Conservation (phyloP, 2,888 invertebrate species). For the Furcula furcula region DNA sequence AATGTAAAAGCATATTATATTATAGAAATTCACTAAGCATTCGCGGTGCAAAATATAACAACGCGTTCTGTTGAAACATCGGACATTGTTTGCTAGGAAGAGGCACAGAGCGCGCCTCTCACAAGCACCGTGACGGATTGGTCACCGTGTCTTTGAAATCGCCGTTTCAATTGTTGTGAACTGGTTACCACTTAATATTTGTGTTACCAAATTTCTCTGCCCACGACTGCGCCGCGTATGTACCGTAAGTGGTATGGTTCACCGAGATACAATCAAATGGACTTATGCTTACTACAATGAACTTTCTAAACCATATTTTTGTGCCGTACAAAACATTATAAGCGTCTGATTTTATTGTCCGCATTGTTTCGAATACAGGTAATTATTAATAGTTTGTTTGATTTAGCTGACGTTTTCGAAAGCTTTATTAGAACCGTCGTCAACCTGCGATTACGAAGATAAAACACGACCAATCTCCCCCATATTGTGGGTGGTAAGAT, state of each 20-base stretch:
- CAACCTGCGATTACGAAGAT: slow-evolving; percentile 33
- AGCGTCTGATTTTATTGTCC: background rate
- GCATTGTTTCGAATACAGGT: background rate
- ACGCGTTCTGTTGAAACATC: slow-evolving; percentile 20
- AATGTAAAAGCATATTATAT: no score
- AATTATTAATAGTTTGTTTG: slow-evolving; percentile 4
- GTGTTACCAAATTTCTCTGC: slow-evolving; percentile 68
- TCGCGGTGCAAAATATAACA: slow-evolving; percentile 12
- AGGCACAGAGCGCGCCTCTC: slow-evolving; percentile 26
- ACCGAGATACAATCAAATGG: slow-evolving; percentile 64
- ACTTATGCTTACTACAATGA: slow-evolving; percentile 50
- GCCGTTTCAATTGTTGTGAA: slow-evolving; percentile 61
- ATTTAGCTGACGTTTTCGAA: slow-evolving; percentile 2
- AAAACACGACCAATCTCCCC: slow-evolving; percentile 50
- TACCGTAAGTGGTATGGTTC: slow-evolving; percentile 62
- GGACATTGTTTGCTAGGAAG: slow-evolving; percentile 25
- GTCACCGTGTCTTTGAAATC: slow-evolving; percentile 56
- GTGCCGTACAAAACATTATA: slow-evolving; percentile 14
- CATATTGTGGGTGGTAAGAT: slow-evolving; percentile 49
- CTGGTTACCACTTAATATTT: slow-evolving; percentile 61
- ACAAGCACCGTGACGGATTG: slow-evolving; percentile 53
- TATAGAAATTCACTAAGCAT: no score
- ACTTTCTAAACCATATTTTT: slow-evolving; percentile 69
- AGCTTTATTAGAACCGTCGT: slow-evolving; percentile 17
- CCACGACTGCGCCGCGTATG: slow-evolving; percentile 53